A percentile compares a stretch with the other conserved stretches of the same genome.
These are phyloP conservation scores for Amiota mariae DNA, from an alignment of 2,888 invertebrate species.

Conservation along the genomic window DNA sequence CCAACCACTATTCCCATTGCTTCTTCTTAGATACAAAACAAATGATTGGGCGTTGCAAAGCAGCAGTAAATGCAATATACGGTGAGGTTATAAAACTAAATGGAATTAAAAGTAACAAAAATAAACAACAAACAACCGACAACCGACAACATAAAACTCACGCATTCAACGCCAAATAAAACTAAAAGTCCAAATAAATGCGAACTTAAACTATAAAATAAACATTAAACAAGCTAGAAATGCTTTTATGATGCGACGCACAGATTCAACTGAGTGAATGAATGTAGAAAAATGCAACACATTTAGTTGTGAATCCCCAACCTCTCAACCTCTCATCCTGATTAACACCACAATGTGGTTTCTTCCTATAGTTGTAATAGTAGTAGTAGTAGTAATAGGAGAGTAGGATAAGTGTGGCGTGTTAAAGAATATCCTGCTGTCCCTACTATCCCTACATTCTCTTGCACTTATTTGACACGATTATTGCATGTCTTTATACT, in stretches of 20 bases:
- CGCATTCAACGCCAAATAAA: conserved; percentile 54
- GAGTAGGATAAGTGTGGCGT: conserved; percentile 7
- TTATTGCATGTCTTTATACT: conserved; percentile 39
- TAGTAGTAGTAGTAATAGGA: no score
- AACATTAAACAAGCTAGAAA: conserved; percentile 69
- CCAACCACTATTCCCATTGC: no score
- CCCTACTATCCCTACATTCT: background rate
- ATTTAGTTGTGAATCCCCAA: background rate
- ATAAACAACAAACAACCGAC: conserved; percentile 6
- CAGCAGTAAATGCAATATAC: conserved; percentile 44
- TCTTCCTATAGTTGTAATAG: no score
- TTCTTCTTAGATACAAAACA: no score
- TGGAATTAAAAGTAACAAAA: conserved; percentile 37
- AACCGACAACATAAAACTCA: conserved; percentile 34
- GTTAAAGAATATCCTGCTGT: conserved; percentile 16
- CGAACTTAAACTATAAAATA: conserved; percentile 70
- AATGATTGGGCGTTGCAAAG: conserved; percentile 21
- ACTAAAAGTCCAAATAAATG: conserved; percentile 67
- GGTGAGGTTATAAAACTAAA: conserved; percentile 46
- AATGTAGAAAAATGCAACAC: conserved; percentile 11
- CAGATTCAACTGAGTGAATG: background rate
- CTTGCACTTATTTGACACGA: background rate
- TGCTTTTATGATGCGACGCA: conserved; percentile 61
- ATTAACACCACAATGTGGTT: background rate
- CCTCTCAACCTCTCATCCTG: background rate